phyloP scores from a whole-genome alignment of 2,797 vertebrate genomes.

The Pelodytes ibericus region DNA sequence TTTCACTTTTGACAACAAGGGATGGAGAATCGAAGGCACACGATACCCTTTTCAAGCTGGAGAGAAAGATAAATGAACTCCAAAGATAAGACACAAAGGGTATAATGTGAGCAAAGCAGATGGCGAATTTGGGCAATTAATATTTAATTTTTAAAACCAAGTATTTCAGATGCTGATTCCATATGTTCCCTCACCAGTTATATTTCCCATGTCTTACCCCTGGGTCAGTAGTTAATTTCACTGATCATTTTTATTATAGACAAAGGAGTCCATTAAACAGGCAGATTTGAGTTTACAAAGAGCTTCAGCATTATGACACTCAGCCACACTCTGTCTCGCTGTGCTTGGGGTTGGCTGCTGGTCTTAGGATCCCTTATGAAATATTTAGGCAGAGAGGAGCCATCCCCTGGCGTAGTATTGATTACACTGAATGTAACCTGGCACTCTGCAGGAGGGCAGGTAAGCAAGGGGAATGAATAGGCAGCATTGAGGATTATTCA shows the following conservation, averaged over 20 bases:
- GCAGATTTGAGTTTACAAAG: background rate
- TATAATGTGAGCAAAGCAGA: conserved; percentile 14
- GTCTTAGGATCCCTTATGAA: conserved; percentile 66
- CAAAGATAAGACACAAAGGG: conserved; percentile 3
- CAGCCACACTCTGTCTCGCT: background rate
- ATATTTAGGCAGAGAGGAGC: conserved; percentile 70
- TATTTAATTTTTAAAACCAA: conserved; percentile 47
- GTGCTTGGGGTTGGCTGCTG: conserved; percentile 49
- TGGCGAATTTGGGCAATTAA: conserved; percentile 40
- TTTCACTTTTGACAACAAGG: no score
- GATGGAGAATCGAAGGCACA: no score
- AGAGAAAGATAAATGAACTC: background rate
- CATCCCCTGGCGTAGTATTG: conserved; percentile 56
- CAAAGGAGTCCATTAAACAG: background rate
- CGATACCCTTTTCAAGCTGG: no score
- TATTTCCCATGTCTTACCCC: background rate
- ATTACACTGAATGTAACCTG: conserved; percentile 68
- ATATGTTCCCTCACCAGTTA: background rate
- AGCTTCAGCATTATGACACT: background rate
- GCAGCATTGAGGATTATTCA: conserved; percentile 57
- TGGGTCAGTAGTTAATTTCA: background rate
- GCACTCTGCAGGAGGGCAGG: conserved; percentile 58
- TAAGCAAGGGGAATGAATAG: conserved; percentile 67
- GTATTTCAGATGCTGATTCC: conserved; percentile 13
- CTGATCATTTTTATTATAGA: background rate